Conservation (phyloP, 2,113 vertebrate genomes). For the Notiomystis cincta region DNA sequence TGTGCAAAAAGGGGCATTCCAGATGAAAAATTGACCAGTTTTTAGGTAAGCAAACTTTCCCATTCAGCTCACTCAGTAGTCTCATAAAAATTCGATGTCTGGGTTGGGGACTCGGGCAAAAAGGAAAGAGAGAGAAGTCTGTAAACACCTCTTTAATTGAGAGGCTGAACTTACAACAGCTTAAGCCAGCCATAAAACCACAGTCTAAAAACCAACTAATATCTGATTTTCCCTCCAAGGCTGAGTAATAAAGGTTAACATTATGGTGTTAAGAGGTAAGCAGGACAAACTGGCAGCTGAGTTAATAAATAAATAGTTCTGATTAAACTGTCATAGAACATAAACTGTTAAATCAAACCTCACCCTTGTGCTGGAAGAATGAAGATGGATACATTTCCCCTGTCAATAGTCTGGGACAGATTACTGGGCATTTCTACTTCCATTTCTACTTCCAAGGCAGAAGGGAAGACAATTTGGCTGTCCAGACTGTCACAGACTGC, state of each 20-base stretch:
- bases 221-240: background rate
- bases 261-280: background rate
- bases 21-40: background rate
- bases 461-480: background rate
- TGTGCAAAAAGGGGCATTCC: background rate
- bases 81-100: background rate
- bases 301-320: conserved; percentile 27
- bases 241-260: background rate
- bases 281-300: background rate
- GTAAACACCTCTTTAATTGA: background rate
- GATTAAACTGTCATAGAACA: background rate
- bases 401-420: background rate
- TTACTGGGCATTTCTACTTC: background rate
- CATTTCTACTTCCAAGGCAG: background rate
- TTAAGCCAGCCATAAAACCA: conserved; percentile 10
- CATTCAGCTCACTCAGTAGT: background rate
- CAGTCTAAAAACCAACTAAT: background rate
- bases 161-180: background rate
- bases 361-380: background rate
- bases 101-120: background rate
- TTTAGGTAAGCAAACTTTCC: background rate
- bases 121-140: background rate
- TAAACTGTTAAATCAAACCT: background rate
- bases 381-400: background rate
- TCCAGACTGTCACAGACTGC: background rate